phyloP scores from a whole-genome alignment of 2,113 vertebrate species.

The Charina bottae region DNA sequence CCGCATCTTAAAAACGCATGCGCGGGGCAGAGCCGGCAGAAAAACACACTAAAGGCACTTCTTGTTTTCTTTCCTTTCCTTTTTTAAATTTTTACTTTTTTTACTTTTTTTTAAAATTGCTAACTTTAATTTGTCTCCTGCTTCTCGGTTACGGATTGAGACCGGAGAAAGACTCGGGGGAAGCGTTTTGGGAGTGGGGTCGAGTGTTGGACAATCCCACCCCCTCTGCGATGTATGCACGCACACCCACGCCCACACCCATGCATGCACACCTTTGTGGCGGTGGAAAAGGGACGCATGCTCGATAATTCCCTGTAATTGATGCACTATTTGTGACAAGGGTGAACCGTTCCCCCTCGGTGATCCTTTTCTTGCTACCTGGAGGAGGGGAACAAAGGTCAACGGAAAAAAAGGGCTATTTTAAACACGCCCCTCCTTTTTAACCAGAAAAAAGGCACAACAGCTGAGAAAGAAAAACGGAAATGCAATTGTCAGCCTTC shows the following conservation, averaged over 20 bases:
- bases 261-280: background rate
- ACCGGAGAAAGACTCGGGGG: background rate
- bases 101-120: constrained; percentile 14
- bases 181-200: background rate
- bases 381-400: background rate
- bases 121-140: background rate
- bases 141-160: background rate
- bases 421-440: background rate
- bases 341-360: background rate
- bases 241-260: background rate
- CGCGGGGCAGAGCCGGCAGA: too few species aligned
- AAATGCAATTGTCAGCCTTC: background rate
- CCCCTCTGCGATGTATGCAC: background rate
- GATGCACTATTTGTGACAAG: background rate
- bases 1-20: background rate
- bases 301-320: background rate
- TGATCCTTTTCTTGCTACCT: background rate
- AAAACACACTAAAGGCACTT: constrained; percentile 32
- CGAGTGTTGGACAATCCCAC: background rate
- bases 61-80: too few species aligned
- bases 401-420: background rate
- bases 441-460: background rate
- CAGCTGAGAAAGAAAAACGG: background rate
- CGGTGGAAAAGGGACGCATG: background rate
- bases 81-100: constrained; percentile 28